Evolutionary conservation across 2,888 invertebrate genomes (phyloP), one percentile per base, ranked within the genome.

Genomic region (Acleris sparsana): DNA sequence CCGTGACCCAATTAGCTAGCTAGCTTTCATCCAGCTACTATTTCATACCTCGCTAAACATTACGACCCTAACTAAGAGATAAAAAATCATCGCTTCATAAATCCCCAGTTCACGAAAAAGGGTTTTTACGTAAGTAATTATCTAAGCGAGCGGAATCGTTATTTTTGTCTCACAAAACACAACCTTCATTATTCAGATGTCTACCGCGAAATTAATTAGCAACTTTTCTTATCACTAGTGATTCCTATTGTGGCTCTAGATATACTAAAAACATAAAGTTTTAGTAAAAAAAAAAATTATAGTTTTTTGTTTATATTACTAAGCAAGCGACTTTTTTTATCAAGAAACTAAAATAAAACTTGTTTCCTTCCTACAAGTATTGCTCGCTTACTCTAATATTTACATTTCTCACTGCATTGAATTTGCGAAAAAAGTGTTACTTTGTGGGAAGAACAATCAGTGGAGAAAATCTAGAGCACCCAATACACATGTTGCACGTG

Each of bases 61-160:
- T 17, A 44, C 43, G 5, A 55, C 48, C 17, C 18, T 11, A 9
- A 43, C 9, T 22, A 4, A 18, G 43, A 25, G n/a, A 63, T 25
- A 56, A 60, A 63, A 51, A 60, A 64, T 51, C 43, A 60, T 55
- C 59, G 59, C 59, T 25, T 53, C 55, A 55, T 60, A 59, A 60
- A 64, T 60, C 43, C 39, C 16, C 17, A 17, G 48, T 17, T 39
- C 25, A 57, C 5, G 18, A 22, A 17, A 13, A 59, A 53, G 20
- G 17, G 53, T 49, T 63, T 56, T 29, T 20, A 13, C 20, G 7
- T 20, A 9, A 53, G 53, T 59, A 59, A 55, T 64, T 55, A 59
- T 60, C 43, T 44, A 55, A 29, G 55, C 49, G 48, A 43, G 43
- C 51, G 18, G 44, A 60, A 60, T 13, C 39, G 44, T 60, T 60